Base-by-base conservation (phyloP, 2,888 invertebrate genomes). In the Heteropelma amictum region DNA sequence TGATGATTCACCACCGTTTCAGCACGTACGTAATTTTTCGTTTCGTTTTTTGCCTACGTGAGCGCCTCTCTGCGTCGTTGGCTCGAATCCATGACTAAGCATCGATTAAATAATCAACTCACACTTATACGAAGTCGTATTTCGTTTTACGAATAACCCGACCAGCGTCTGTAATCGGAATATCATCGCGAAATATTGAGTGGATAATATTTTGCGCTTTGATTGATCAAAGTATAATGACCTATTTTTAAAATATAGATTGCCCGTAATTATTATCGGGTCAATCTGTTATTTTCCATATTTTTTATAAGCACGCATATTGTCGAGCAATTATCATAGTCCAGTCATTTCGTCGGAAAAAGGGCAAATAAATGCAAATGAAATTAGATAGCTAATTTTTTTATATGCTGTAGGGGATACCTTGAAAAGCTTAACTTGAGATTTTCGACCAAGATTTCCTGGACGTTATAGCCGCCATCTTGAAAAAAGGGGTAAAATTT, bases 31-130 rank as follows among this genome's bases (percentile, higher is more conserved):
- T 2, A 4, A 3, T 30, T 33, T 58, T 68, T 68, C n/a, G n/a
- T 28, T 63, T 38, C 33, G 56, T 51, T 45, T 35, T 33, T 61
- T 51, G 7, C 35, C 58, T n/a, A 51, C 56, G 53, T 45, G 54
- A 56, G 30, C 19, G 61, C 30, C 2, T 35, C 28, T 17, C 26
- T 28, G 14, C 10, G 51, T 45, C 12, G 42, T 19, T 51, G 23
- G 10, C 14, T 10, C 64, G 23, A 42, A 7, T 35, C 26, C 45
- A 12, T 67, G 72, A 68, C 72, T 61, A 42, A 68, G 54, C 45
- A 68, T 72, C 67, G 67, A 68, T 63, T 68, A 33, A 61, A 68
- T 68, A 68, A 72, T 72, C 42, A 8, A 14, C 56, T 10, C 14
- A 1, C 23, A 1, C 23, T 12, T 1, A 3, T 14, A 58, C 33